phyloP scores from a whole-genome alignment of 2,888 invertebrate genomes.

The Pseudeuparius sepicola region DNA sequence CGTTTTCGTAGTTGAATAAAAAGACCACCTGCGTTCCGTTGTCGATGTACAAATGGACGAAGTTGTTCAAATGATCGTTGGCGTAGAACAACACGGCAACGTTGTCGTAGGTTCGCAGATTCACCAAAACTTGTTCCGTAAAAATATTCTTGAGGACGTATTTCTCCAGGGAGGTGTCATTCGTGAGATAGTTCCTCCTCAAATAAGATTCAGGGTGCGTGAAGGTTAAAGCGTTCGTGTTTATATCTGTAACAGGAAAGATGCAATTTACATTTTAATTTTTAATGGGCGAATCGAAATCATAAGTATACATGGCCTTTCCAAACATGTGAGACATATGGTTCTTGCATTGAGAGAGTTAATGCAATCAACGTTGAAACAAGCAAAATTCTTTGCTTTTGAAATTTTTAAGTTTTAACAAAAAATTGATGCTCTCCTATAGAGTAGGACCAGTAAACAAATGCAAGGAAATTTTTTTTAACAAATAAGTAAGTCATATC shows the following conservation, averaged over 20 bases:
- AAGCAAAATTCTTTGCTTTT: too few relatives aligned
- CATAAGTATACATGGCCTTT: too few relatives aligned
- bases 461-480: too few relatives aligned
- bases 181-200: constrained; percentile 64
- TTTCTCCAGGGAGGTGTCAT: constrained; percentile 45
- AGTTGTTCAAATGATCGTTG: constrained; percentile 88
- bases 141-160: constrained; percentile 60
- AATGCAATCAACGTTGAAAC: too few relatives aligned
- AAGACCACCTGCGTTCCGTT: constrained; percentile 70
- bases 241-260: constrained; percentile 78
- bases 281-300: too few relatives aligned
- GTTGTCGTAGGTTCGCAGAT: constrained; percentile 76
- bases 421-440: too few relatives aligned
- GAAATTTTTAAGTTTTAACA: too few relatives aligned
- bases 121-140: constrained; percentile 72
- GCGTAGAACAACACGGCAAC: constrained; percentile 79
- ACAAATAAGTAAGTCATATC: too few relatives aligned
- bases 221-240: constrained; percentile 80
- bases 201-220: constrained; percentile 70
- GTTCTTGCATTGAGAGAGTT: too few relatives aligned
- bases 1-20: constrained; percentile 71
- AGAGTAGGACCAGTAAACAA: too few relatives aligned
- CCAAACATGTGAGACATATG: too few relatives aligned
- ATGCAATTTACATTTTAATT: too few relatives aligned
- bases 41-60: constrained; percentile 78